Evolutionary conservation across 2,797 vertebrate species (phyloP).

Genomic region (Tiaroga cobitis): DNA sequence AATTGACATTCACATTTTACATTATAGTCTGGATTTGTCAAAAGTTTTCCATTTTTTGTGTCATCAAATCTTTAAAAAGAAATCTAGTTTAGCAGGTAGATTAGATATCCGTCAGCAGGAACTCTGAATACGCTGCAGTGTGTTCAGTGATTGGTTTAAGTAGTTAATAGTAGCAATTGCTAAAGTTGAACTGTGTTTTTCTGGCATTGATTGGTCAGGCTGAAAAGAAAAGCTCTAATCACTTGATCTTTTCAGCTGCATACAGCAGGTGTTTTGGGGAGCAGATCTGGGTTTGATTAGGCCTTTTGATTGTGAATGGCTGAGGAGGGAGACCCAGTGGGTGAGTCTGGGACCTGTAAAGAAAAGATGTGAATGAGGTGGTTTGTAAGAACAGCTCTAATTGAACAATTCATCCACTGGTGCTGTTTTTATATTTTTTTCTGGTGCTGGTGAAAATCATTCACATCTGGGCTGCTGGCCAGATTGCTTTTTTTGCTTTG

Average conservation of each 20-base stretch:
- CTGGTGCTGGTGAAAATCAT: slow-evolving; percentile 9
- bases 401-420: slow-evolving; percentile 48
- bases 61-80: neutral
- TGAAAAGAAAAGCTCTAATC: slow-evolving; percentile 56
- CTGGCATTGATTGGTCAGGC: slow-evolving; percentile 50
- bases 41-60: neutral
- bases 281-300: slow-evolving; percentile 61
- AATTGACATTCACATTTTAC: neutral
- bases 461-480: slow-evolving; percentile 24
- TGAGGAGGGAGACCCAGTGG: slow-evolving; percentile 48
- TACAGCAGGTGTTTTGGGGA: slow-evolving; percentile 56
- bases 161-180: slow-evolving; percentile 48
- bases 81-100: neutral
- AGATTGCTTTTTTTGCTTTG: slow-evolving; percentile 25
- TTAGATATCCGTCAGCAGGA: neutral
- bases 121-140: neutral
- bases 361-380: slow-evolving; percentile 46
- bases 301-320: slow-evolving; percentile 61
- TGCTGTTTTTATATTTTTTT: slow-evolving; percentile 17
- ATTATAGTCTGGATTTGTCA: neutral
- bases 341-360: slow-evolving; percentile 56
- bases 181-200: slow-evolving; percentile 11
- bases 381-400: slow-evolving; percentile 51
- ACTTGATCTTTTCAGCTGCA: slow-evolving; percentile 40
- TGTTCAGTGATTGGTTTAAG: slow-evolving; percentile 25